Base-by-base conservation (phyloP, 2,113 vertebrate species). In the Carettochelys insculpta region DNA sequence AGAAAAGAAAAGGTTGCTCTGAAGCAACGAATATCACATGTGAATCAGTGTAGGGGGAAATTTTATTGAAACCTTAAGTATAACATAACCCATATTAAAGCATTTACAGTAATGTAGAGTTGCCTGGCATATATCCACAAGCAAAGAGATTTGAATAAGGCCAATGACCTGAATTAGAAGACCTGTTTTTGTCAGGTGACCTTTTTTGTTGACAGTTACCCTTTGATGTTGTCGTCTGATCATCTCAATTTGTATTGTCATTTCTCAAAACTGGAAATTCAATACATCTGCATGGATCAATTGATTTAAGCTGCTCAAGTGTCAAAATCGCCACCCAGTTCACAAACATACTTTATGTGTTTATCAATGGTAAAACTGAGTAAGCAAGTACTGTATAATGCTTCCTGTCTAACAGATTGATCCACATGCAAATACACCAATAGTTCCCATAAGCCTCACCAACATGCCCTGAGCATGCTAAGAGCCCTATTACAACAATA, bases 221-320 rank as follows among this genome's bases (percentile, higher is more conserved):
- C 27, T 24, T 12, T 51, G 34, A 53, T 0, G 0, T 77, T 90
- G 4, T 2, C 3, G 52, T 9, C 11, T 19, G 47, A 75, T 1
- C 56, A 84, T 50, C 3, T 25, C 56, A n/a, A 2, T n/a, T 79
- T 82, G 6, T 13, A 3, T 16, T 52, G 11, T 89, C 29, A 78
- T 54, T 80, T 85, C 2, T 82, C 88, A 79, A 50, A 51, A n/a
- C 22, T 8, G 73, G 85, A 80, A 92, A 79, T 2, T 1, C 0
- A 50, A 1, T 81, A 11, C 11, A 73, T 43, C 58, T 52, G 9
- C 19, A 34, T 0, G 1, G 88, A 19, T 13, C 29, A 38, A 47
- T 38, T 73, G n/a, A 73, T 73, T 13, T 41, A 43, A 73, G 41
- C 11, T 43, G 6, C 38, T 25, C 11, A 73, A 8, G 20, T 41